phyloP scores from a whole-genome alignment of 1,140 invertebrate species.

The Dryas iulia region DNA sequence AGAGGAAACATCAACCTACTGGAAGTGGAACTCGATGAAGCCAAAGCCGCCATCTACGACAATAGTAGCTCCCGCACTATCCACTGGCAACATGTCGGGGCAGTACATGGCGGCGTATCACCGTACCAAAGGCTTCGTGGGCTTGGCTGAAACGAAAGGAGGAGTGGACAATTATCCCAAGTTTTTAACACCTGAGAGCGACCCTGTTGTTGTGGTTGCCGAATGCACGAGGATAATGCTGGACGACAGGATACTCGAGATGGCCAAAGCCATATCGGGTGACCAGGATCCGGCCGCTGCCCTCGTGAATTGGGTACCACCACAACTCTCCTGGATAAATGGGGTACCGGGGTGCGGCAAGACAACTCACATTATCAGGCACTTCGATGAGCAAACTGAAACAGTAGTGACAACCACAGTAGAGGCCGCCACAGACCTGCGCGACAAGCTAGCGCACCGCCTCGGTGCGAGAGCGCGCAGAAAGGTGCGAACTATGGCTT shows the following conservation, averaged over 20 bases:
- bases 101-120: not conserved
- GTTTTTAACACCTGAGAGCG: not conserved
- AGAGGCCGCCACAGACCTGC: not conserved
- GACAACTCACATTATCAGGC: conserved; percentile 5
- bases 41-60: no score
- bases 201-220: not conserved
- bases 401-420: not conserved
- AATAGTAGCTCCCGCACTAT: no score
- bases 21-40: no score
- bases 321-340: not conserved
- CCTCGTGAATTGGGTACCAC: no score
- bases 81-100: not conserved
- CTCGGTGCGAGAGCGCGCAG: no score
- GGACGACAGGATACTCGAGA: no score
- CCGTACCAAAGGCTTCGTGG: not conserved
- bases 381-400: conserved; percentile 2
- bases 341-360: conserved; percentile 17
- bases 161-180: not conserved
- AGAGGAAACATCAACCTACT: no score
- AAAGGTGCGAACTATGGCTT: no score
- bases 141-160: not conserved
- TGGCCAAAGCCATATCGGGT: not conserved
- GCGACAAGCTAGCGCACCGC: not conserved
- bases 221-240: not conserved
- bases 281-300: no score